A percentile compares a stretch with the other conserved stretches of the same genome.
Evolutionary conservation across 2,888 invertebrate genomes (phyloP).

Genomic region (Agrochola lychnidis): DNA sequence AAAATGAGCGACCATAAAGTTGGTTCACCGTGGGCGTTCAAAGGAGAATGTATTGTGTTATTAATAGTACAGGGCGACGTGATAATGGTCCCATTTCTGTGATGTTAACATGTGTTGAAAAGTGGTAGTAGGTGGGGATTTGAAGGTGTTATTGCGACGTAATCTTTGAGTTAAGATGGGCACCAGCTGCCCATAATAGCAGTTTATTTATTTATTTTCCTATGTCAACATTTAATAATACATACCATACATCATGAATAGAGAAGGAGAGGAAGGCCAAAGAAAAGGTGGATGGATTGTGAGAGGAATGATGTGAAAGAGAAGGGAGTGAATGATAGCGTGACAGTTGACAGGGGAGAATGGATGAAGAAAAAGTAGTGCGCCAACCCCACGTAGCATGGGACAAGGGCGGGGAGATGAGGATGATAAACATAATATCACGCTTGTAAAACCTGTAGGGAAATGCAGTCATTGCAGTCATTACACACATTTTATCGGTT

Average conservation of each 20-base stretch:
- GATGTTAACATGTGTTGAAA: slow-evolving; percentile 8
- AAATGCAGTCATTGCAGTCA: neutral
- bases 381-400: neutral
- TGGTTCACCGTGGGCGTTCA: slow-evolving; percentile 28
- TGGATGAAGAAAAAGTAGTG: neutral
- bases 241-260: neutral
- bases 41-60: slow-evolving; percentile 21
- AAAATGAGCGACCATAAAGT: slow-evolving; percentile 29
- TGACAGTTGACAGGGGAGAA: neutral
- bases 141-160: neutral
- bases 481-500: neutral
- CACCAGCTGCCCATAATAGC: neutral
- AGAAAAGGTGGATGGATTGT: neutral
- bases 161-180: neutral
- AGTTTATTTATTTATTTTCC: neutral
- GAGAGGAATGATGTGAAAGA: neutral
- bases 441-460: neutral
- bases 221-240: neutral
- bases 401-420: neutral
- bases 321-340: neutral
- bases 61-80: slow-evolving; percentile 24
- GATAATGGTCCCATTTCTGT: slow-evolving; percentile 18
- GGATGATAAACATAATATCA: neutral
- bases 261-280: neutral
- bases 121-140: neutral